Conservation (phyloP, 2,797 vertebrate species). For the Champsocephalus gunnari region DNA sequence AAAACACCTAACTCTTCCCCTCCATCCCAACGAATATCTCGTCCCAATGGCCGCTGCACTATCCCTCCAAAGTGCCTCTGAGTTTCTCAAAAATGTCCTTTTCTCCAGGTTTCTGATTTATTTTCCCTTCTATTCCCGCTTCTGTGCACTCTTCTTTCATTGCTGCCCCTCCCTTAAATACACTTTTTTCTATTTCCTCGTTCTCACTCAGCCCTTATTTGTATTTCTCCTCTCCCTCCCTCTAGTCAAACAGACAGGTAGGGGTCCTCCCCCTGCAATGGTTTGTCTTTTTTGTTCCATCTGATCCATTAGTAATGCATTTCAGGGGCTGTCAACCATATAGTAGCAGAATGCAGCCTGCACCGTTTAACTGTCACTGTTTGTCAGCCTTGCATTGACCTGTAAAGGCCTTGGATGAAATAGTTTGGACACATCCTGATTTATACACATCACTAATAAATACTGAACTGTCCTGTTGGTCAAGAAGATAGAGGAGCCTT, state of each 20-base stretch:
- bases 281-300: constrained; percentile 68
- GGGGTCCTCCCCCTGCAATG: constrained; percentile 27
- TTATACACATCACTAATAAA: constrained; percentile 53
- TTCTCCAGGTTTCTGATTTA: constrained; percentile 33
- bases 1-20: constrained; percentile 9
- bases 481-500: constrained; percentile 13
- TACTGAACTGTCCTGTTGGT: constrained; percentile 47
- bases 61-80: constrained; percentile 25
- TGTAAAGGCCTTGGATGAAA: constrained; percentile 40
- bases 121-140: constrained; percentile 23
- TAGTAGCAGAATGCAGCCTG: constrained; percentile 48
- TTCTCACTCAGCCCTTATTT: constrained; percentile 20
- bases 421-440: constrained; percentile 44
- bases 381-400: constrained; percentile 55
- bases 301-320: constrained; percentile 78
- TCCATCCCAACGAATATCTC: constrained; percentile 20
- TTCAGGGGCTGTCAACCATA: constrained; percentile 61
- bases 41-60: constrained; percentile 29
- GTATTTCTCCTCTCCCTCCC: constrained; percentile 30
- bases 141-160: constrained; percentile 11
- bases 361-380: constrained; percentile 58
- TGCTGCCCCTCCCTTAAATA: constrained; percentile 13
- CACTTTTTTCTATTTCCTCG: constrained; percentile 21
- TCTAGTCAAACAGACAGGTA: constrained; percentile 52
- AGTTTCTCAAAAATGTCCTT: constrained; percentile 52